phyloP scores from a whole-genome alignment of 2,113 vertebrate genomes.

The Piliocolobus tephrosceles region DNA sequence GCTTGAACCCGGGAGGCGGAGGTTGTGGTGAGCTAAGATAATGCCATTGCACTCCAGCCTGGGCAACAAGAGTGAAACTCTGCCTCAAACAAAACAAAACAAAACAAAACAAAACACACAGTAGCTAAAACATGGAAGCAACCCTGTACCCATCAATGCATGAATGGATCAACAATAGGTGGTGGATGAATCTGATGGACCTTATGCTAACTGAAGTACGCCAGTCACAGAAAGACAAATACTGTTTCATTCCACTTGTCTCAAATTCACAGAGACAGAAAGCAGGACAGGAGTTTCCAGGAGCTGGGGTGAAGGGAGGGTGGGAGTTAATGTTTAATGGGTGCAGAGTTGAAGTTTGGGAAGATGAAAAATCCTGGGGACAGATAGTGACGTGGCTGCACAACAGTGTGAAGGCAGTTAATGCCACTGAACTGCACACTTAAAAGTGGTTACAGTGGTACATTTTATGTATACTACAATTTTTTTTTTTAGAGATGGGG shows the following conservation, averaged over 20 bases:
- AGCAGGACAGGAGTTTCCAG: background rate
- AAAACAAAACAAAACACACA: no score
- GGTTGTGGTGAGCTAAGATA: accelerated
- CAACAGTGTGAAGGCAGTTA: background rate
- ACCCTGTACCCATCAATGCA: background rate
- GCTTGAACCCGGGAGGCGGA: no score
- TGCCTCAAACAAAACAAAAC: no score
- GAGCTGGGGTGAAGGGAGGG: background rate
- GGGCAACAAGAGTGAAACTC: no score
- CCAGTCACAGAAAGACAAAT: background rate
- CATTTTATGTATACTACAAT: no score
- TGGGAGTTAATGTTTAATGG: background rate
- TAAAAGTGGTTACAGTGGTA: background rate
- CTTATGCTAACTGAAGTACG: background rate
- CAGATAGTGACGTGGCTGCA: background rate
- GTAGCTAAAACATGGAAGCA: background rate
- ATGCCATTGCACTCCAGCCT: no score
- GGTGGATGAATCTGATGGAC: background rate
- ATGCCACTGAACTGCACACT: background rate
- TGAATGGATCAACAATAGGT: background rate
- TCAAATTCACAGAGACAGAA: background rate
- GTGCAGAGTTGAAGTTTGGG: background rate
- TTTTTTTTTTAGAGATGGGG: no score
- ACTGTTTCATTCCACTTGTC: background rate
- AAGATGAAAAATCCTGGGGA: background rate